A percentile compares a stretch with the other conserved stretches of the same genome.
These are phyloP conservation scores for Ophthalmolycus amberensis DNA, from an alignment of 2,113 vertebrate species.

Conservation along the genomic window DNA sequence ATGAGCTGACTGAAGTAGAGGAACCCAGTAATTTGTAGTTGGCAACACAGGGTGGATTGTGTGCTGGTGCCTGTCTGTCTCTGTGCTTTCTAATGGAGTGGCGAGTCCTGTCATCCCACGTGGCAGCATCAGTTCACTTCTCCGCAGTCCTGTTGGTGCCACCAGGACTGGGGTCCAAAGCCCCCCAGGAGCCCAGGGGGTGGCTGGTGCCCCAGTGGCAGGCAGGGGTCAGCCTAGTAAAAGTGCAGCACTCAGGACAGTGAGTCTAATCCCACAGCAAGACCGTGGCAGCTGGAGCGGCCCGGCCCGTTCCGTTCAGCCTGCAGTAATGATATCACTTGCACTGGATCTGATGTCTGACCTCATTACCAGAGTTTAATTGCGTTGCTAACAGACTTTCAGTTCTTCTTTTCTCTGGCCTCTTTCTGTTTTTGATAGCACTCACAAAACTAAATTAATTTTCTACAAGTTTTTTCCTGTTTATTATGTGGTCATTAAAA, in stretches of 20 bases:
- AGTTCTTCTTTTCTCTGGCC: constrained; percentile 89
- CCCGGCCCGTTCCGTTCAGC: constrained; percentile 87
- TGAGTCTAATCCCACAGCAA: constrained; percentile 83
- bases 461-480: constrained; percentile 83
- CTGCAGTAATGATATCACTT: constrained; percentile 97
- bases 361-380: constrained; percentile 99
- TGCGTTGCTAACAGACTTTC: constrained; percentile 97
- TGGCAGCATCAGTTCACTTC: constrained; percentile 81
- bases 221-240: constrained; percentile 78
- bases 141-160: constrained; percentile 75
- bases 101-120: constrained; percentile 79
- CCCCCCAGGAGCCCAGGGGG: constrained; percentile 69
- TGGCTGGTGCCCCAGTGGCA: constrained; percentile 71
- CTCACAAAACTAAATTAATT: constrained; percentile 91
- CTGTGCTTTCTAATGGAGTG: constrained; percentile 74
- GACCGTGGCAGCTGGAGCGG: constrained; percentile 89
- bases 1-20: constrained; percentile 82
- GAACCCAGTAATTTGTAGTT: constrained; percentile 76
- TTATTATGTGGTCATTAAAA: constrained; percentile 79
- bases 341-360: constrained; percentile 97
- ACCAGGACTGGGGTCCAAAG: constrained; percentile 65
- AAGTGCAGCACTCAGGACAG: constrained; percentile 77
- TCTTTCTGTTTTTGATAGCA: constrained; percentile 93
- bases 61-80: constrained; percentile 85
- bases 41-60: constrained; percentile 79